phyloP scores from a whole-genome alignment of 2,797 vertebrate genomes.

The Hyperoplus lanceolatus region DNA sequence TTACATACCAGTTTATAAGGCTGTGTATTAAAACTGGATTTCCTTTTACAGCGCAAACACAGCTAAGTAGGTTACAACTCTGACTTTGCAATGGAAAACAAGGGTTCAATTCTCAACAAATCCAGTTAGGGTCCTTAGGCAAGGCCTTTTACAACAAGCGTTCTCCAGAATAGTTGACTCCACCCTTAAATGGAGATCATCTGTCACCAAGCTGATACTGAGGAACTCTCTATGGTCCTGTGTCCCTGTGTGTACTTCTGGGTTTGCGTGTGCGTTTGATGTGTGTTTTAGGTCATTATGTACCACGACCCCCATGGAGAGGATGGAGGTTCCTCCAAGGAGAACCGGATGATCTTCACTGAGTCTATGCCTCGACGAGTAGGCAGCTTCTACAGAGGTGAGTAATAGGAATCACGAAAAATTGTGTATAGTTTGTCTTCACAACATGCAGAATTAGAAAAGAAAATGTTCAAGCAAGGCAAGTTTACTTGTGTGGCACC shows the following conservation, averaged over 20 bases:
- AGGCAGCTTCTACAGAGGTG: conserved; percentile 98
- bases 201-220: conserved; percentile 1
- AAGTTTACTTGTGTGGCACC: background rate
- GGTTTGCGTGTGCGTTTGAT: conserved; percentile 15
- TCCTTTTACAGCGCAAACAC: too few species aligned
- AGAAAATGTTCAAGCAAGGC: background rate
- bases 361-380: conserved; percentile 97
- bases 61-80: too few species aligned
- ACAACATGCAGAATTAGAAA: background rate
- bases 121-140: too few species aligned
- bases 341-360: conserved; percentile 97
- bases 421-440: background rate
- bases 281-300: conserved; percentile 86
- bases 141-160: too few species aligned
- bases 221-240: conserved; percentile 21
- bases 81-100: too few species aligned
- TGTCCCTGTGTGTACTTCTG: conserved; percentile 36
- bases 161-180: too few species aligned
- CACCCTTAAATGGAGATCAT: conserved; percentile 12
- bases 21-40: too few species aligned
- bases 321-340: conserved; percentile 93
- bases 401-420: background rate
- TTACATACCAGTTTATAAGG: too few species aligned
- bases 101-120: too few species aligned
- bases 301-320: conserved; percentile 96